Evolutionary conservation across 2,888 invertebrate genomes (phyloP).

Genomic region (Harmothoe impar): DNA sequence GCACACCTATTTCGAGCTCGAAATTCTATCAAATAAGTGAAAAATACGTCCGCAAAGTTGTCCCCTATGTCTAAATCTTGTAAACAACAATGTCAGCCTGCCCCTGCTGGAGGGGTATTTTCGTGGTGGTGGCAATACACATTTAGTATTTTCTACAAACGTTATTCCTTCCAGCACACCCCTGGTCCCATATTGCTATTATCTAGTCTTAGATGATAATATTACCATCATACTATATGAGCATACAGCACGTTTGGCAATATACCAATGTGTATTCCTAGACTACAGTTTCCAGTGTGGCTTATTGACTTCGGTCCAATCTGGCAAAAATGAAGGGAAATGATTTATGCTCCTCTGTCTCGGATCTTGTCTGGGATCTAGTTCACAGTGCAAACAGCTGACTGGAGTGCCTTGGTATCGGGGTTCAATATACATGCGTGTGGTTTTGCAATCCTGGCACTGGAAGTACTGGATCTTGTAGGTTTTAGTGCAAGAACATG

Average conservation of each 20-base stretch:
- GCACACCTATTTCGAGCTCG: background rate
- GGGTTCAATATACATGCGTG: no score
- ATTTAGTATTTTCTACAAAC: background rate
- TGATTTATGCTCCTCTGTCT: background rate
- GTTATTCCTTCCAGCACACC: background rate
- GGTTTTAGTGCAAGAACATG: no score
- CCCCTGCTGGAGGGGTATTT: background rate
- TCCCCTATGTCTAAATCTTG: background rate
- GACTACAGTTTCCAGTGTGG: background rate
- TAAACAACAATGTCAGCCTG: conserved; percentile 16
- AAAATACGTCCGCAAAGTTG: background rate
- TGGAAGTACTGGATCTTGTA: no score
- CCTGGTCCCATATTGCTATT: background rate
- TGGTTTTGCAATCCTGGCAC: no score
- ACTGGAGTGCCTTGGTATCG: background rate
- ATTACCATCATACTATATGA: no score
- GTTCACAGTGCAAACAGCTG: background rate
- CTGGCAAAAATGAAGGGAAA: conserved; percentile 19
- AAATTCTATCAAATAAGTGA: background rate
- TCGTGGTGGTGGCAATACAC: background rate
- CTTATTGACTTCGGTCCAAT: background rate
- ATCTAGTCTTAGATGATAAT: background rate
- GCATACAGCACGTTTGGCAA: background rate
- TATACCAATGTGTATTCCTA: background rate
- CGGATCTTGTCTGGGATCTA: background rate